Evolutionary conservation across 2,888 invertebrate species (phyloP), one percentile per base, ranked within the genome.

Genomic region (Steinernema carpocapsae): DNA sequence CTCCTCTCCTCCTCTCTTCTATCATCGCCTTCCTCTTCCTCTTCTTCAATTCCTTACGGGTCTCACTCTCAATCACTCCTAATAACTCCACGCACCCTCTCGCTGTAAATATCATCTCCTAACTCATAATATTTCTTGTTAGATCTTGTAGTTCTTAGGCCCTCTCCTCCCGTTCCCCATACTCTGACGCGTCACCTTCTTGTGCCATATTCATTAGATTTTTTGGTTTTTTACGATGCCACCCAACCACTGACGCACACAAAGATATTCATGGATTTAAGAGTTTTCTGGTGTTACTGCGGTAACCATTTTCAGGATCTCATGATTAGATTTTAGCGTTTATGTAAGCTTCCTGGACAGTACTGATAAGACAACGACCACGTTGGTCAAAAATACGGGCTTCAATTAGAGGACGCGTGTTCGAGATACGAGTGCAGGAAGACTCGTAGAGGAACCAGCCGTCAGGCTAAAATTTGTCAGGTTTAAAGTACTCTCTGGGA

Each of bases 51-150:
- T 64, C 64, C 19, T 26, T 64, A 64, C 64, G 64, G 64, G 64
- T 64, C 64, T 32, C 37, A n/a, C n/a, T n/a, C 29, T 64, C 64
- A 64, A 26, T 64, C 64, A 64, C 64, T 64, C 64, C 64, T 64
- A 64, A 64, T 64, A 64, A 64, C 64, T 37, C 37, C 37, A 37
- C 37, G 37, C 37, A 37, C 37, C 37, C 29, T 4, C 29, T 32
- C 32, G 17, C n/a, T 64, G 64, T 64, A 64, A 64, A 64, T 64
- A 64, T 26, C 32, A 26, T 52, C 64, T n/a, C 29, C 3, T 17
- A 32, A 64, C 17, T 64, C 26, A 22, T 17, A 17, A 29, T 64
- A 64, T 26, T 26, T 64, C 64, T 19, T 17, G 48, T 32, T 64
- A 64, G 64, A 37, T 37, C 37, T 37, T 37, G 37, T 37, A 37